A percentile compares a stretch with the other conserved stretches of the same genome.
These are phyloP conservation scores for Accipiter cooperii DNA, from an alignment of 2,113 vertebrate genomes.

Conservation along the genomic window DNA sequence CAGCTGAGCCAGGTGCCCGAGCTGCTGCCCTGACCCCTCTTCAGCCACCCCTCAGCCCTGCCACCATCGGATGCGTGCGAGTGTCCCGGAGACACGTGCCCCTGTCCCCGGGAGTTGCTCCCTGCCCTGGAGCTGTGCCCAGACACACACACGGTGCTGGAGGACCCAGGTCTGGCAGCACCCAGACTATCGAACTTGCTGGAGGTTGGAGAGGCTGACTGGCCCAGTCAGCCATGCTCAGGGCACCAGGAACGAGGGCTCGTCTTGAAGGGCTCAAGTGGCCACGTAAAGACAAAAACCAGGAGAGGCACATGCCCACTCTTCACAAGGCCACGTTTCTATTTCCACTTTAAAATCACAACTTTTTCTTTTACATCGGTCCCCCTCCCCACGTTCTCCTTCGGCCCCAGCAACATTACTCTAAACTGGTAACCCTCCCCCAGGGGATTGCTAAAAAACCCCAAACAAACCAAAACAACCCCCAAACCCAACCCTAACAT, in stretches of 20 bases:
- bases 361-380: not conserved
- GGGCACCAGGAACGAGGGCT: not conserved
- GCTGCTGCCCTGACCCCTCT: not conserved
- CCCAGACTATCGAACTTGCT: not conserved
- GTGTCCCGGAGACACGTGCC: not conserved
- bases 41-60: not conserved
- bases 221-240: not conserved
- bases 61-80: not conserved
- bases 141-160: not conserved
- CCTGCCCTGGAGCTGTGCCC: not conserved
- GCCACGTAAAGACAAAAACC: not conserved
- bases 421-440: not conserved
- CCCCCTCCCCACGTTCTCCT: not conserved
- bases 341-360: not conserved
- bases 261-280: not conserved
- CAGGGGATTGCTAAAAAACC: not conserved
- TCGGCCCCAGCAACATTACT: not conserved
- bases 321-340: not conserved
- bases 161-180: not conserved
- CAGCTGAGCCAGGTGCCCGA: not conserved
- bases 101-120: not conserved
- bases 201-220: not conserved
- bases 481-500: too few species aligned
- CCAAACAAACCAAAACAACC: not conserved
- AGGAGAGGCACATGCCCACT: not conserved